Percentiles rank a stretch among this genome's conserved stretches.
Evolutionary conservation across 2,113 vertebrate species (phyloP).

Genomic region (Machaerirhynchus nigripectus): DNA sequence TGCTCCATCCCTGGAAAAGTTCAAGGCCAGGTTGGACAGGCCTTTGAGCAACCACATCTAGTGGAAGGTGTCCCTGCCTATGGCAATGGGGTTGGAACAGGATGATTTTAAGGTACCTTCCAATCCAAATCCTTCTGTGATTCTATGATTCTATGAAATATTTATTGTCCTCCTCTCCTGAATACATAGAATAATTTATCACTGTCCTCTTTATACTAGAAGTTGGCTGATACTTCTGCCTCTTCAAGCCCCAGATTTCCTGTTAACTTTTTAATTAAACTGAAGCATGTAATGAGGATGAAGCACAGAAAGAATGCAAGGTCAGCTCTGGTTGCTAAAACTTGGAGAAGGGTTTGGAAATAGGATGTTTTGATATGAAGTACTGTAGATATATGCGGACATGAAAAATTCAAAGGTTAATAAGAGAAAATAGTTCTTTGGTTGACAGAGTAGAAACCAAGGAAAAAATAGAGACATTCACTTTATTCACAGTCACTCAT

Average conservation of each 20-base stretch:
- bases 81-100: too few relatives aligned
- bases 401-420: background rate
- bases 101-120: background rate
- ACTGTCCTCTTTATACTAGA: background rate
- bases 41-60: background rate
- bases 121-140: background rate
- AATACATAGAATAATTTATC: background rate
- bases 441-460: background rate
- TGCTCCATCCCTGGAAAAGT: background rate
- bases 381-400: rapidly evolving
- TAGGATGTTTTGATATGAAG: background rate
- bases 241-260: background rate
- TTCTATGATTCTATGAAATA: background rate
- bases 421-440: background rate
- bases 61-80: background rate
- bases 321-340: background rate
- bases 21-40: background rate
- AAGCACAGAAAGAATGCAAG: background rate
- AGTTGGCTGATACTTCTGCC: background rate
- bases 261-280: background rate
- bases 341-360: background rate
- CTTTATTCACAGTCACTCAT: background rate
- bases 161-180: background rate
- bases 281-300: background rate
- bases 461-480: background rate